Evolutionary conservation across 2,888 invertebrate genomes (phyloP), one percentile per base, ranked within the genome.

Genomic region (Ptycholaimellus sp.): DNA sequence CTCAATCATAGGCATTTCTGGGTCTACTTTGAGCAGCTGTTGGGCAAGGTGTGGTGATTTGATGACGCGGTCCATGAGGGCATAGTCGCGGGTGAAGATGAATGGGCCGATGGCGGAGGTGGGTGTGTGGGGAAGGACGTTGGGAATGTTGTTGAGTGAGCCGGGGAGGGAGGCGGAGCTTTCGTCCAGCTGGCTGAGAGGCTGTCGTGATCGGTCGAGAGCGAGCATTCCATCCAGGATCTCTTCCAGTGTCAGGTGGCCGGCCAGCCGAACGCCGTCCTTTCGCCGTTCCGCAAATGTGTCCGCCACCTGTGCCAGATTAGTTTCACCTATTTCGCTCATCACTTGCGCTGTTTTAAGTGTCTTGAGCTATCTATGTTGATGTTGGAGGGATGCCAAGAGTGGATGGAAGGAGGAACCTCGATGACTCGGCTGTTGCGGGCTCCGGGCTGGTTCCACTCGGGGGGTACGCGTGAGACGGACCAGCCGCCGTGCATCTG

Each of bases 261-360:
- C 22, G 30, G 17, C 14, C 2, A 6, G 30, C 17, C 33, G 30
- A 41, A 40, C 46, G 19, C 42, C 40, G 31, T 40, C 31, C 25
- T 43, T 36, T 13, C 36, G 20, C 2, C 46, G 44, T 14, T 52
- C 53, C n/a, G 50, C 46, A 37, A 57, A 56, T 2, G 52, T 51
- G 39, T 56, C 56, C 16, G 54, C 53, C n/a, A 57, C 56, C 41
- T 56, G 57, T n/a, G n/a, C n/a, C n/a, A n/a, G n/a, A n/a, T n/a
- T n/a, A n/a, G n/a, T n/a, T n/a, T n/a, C n/a, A n/a, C n/a, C n/a
- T n/a, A n/a, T n/a, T n/a, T n/a, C n/a, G n/a, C n/a, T n/a, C n/a
- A n/a, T n/a, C n/a, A n/a, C n/a, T n/a, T n/a, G n/a, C n/a, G n/a
- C n/a, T n/a, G n/a, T n/a, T n/a, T n/a, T n/a, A n/a, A n/a, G n/a